A percentile compares a stretch with the other conserved stretches of the same genome.
Evolutionary conservation across 2,113 vertebrate genomes (phyloP).

Genomic region (Mystacornis crossleyi): DNA sequence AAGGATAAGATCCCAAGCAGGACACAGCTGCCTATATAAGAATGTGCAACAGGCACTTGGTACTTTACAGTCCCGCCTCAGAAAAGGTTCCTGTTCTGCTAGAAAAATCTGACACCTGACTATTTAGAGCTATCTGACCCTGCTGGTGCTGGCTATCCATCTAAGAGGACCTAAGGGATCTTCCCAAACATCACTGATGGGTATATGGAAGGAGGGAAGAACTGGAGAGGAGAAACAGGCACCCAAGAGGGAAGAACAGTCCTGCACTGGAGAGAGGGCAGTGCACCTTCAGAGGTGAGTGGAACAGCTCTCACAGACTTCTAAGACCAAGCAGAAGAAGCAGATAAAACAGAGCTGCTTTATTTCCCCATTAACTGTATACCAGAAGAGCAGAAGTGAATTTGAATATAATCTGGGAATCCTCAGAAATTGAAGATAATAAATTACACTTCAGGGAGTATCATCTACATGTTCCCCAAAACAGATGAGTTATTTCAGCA

Average conservation of each 20-base stretch:
- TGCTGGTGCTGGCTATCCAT: background rate
- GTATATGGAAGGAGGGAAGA: background rate
- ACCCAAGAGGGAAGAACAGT: background rate
- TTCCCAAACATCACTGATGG: background rate
- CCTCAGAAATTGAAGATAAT: background rate
- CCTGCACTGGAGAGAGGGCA: background rate
- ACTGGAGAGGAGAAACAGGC: background rate
- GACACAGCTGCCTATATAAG: rapidly evolving
- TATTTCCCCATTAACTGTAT: background rate
- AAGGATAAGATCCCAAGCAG: background rate
- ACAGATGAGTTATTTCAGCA: background rate
- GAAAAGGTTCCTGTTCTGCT: background rate
- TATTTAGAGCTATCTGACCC: background rate
- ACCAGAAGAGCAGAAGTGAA: background rate
- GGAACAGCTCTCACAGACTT: background rate
- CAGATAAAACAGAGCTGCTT: background rate
- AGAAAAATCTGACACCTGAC: background rate
- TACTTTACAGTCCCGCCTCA: background rate
- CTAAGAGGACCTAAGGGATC: background rate
- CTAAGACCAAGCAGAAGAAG: background rate
- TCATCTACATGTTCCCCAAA: background rate
- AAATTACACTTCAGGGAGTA: background rate
- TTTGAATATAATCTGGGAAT: background rate
- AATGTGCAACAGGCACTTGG: background rate
- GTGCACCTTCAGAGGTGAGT: rapidly evolving